Conservation (phyloP, 2,113 vertebrate genomes). For the Callionymus lyra region DNA sequence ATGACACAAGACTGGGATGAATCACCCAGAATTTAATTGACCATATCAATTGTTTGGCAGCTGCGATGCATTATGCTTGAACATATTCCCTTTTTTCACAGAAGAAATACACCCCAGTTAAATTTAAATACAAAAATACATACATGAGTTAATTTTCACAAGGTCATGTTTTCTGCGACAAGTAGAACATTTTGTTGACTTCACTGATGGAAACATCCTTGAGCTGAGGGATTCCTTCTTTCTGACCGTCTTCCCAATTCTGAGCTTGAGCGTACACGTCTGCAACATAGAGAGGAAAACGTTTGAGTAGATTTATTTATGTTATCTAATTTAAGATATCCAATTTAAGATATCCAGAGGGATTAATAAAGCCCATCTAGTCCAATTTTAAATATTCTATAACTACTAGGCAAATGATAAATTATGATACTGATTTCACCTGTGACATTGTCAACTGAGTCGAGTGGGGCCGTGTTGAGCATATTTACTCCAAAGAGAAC, state of each 20-base stretch:
- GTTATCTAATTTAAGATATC: not conserved
- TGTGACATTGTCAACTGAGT: slow-evolving; percentile 82
- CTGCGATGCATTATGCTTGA: too few species aligned
- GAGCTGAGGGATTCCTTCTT: slow-evolving; percentile 75
- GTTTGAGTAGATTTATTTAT: not conserved
- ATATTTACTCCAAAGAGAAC: slow-evolving; percentile 87
- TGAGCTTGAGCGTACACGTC: slow-evolving; percentile 80
- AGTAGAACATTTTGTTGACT: slow-evolving; percentile 82
- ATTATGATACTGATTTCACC: slow-evolving; percentile 51
- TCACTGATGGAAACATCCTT: slow-evolving; percentile 82
- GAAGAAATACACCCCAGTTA: too few species aligned
- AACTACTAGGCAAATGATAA: too few species aligned
- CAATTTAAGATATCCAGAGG: not conserved
- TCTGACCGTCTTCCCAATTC: slow-evolving; percentile 55
- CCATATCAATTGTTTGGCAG: too few species aligned
- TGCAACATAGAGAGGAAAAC: slow-evolving; percentile 34
- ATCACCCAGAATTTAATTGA: too few species aligned
- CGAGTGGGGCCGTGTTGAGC: slow-evolving; percentile 83
- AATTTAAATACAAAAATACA: too few species aligned
- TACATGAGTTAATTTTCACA: too few species aligned
- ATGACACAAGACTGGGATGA: too few species aligned
- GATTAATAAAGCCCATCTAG: too few species aligned
- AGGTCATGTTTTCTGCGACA: slow-evolving; percentile 37
- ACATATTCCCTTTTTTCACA: too few species aligned
- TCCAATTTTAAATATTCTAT: too few species aligned